Base-by-base conservation (phyloP, 92 coral and sea anemone genomes). In the Porites rus region DNA sequence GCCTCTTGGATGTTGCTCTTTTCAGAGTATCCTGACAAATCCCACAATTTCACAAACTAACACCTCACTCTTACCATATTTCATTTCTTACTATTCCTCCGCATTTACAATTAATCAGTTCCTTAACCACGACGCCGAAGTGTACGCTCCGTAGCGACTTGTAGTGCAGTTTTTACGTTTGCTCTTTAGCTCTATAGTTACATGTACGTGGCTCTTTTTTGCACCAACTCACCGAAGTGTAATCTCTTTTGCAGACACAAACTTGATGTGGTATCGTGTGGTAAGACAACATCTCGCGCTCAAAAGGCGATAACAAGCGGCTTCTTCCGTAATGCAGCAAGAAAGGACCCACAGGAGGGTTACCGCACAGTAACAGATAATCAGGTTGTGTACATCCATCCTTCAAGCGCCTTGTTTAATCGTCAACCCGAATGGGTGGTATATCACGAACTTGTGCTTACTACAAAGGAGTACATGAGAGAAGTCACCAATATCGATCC, bases 381-480 rank as follows among this genome's bases (percentile, higher is more conserved):
- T 93, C 98, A 95, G 84, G 95, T 96, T 59, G 99, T 96, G 53
- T 96, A 94, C 73, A 96, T 96, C 61, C 99, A 96, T 79, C 99
- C 99, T 10, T 96, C 99, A 20, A 96, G 99, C 60, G 96, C 99
- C 31, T 92, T 96, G 90, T 96, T 96, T 76, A 96, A 96, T 86
- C 94, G 99, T 46, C 99, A 96, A 84, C 99, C 99, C 2, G 99
- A 96, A 83, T 96, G 99, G 99, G 99, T 96, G n/a, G 93, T 96
- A 25, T 96, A 96, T 70, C 99, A 96, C 73, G 99, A 96, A 73
- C 91, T 96, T 2, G 99, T 96, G 20, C 89, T 96, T 51, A 96
- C 99, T 24, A 96, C 99, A 2, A 96, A 96, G 76, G 99, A 96
- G 83, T 96, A 96, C 94, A 96, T 97, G 99, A 85, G 99, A 63